Conservation (phyloP, 2,888 invertebrate species). For the Andrena haemorrhoa region DNA sequence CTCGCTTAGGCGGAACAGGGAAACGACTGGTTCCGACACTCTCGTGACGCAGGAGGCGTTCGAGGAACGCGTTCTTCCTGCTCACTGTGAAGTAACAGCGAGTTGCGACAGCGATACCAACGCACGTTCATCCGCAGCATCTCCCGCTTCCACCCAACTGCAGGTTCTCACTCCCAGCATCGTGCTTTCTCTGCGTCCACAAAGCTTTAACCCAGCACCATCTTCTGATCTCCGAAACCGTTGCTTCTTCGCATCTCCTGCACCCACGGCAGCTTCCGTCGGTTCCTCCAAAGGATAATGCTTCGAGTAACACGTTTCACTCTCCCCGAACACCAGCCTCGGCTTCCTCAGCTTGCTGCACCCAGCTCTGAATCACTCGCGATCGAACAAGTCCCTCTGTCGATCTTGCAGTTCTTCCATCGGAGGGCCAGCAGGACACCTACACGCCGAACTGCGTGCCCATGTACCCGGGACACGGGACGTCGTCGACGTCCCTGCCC, state of each 20-base stretch:
- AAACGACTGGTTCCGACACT: not conserved
- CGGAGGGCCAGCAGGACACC: conserved; percentile 80
- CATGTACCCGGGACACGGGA: conserved; percentile 80
- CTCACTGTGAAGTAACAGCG: conserved; percentile 15
- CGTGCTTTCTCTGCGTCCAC: too few relatives aligned
- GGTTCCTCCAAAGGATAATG: too few relatives aligned
- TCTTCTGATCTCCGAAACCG: not conserved
- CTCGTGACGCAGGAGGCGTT: conserved; percentile 48
- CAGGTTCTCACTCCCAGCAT: too few relatives aligned
- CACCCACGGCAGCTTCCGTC: too few relatives aligned
- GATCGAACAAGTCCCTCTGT: not conserved
- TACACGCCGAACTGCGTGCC: conserved; percentile 83
- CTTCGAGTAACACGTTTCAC: too few relatives aligned
- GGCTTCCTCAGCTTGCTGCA: not conserved
- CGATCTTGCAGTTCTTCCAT: conserved; percentile 75
- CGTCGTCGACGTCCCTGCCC: conserved; percentile 71
- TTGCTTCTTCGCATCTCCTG: not conserved
- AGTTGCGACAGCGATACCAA: not conserved
- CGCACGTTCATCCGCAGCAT: not conserved
- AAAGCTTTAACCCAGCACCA: too few relatives aligned
- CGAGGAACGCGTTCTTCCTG: conserved; percentile 47
- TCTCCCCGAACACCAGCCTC: too few relatives aligned
- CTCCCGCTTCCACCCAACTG: too few relatives aligned
- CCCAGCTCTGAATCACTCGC: not conserved
- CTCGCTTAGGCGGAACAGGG: not conserved